Percentiles rank a stretch among this genome's conserved stretches.
Conservation (phyloP, 2,113 vertebrate genomes). For the Trichomycterus rosablanca region DNA sequence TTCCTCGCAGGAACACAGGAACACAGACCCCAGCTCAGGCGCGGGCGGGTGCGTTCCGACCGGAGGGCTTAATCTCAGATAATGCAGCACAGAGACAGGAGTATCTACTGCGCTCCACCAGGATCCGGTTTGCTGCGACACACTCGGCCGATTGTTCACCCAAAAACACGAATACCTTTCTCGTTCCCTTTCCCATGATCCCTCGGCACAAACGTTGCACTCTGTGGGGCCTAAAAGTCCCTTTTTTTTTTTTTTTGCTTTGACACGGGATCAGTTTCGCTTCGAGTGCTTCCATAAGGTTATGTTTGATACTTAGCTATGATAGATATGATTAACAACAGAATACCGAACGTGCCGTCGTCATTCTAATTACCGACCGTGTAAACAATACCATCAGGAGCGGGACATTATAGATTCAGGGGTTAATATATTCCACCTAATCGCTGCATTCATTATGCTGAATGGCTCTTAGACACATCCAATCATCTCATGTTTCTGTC, state of each 20-base stretch:
- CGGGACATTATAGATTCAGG: too few relatives aligned
- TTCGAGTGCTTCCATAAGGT: too few relatives aligned
- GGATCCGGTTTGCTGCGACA: constrained; percentile 51
- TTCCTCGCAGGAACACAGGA: constrained; percentile 2
- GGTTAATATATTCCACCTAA: too few relatives aligned
- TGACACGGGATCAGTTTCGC: constrained; percentile 15
- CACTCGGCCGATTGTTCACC: constrained; percentile 38
- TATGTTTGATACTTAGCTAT: too few relatives aligned
- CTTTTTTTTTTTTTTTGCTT: neutral
- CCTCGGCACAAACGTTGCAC: constrained; percentile 6
- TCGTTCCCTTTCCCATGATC: constrained; percentile 34
- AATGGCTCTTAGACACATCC: neutral
- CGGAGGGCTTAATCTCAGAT: constrained; percentile 49
- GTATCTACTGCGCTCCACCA: constrained; percentile 17
- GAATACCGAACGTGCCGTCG: too few relatives aligned
- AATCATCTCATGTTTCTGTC: neutral
- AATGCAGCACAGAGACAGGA: constrained; percentile 27
- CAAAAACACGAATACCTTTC: constrained; percentile 18
- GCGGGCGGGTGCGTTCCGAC: constrained; percentile 44
- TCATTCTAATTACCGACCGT: too few relatives aligned
- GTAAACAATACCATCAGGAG: too few relatives aligned
- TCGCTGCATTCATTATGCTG: too few relatives aligned
- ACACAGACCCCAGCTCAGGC: constrained; percentile 13
- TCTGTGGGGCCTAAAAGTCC: constrained; percentile 8
- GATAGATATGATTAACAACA: too few relatives aligned